Evolutionary conservation across 2,888 invertebrate genomes (phyloP).

Genomic region (Resseliella maxima): DNA sequence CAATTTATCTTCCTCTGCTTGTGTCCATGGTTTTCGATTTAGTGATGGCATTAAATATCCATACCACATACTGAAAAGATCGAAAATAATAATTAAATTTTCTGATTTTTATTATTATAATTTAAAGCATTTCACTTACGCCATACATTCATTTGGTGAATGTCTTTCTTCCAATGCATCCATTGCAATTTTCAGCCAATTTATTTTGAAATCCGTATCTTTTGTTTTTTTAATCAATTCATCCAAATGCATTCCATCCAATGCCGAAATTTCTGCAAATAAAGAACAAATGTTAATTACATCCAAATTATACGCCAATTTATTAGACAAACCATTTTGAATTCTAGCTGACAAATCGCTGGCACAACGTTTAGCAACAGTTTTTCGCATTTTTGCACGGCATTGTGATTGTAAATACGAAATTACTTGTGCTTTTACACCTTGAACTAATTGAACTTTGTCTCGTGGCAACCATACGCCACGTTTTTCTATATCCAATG

Average conservation of each 20-base stretch:
- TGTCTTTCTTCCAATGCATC: conserved; percentile 70
- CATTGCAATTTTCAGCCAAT: conserved; percentile 65
- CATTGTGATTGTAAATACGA: conserved; percentile 56
- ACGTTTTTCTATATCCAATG: conserved; percentile 67
- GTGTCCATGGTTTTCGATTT: conserved; percentile 72
- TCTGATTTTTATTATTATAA: not conserved
- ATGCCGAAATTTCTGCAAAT: conserved; percentile 35
- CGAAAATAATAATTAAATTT: not conserved
- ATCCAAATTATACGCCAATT: too few relatives aligned
- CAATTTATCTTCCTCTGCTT: conserved; percentile 69
- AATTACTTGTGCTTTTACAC: conserved; percentile 68
- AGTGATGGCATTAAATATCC: conserved; percentile 76
- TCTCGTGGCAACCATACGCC: conserved; percentile 72
- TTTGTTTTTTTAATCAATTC: conserved; percentile 31
- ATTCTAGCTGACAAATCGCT: not conserved
- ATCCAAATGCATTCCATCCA: conserved; percentile 11
- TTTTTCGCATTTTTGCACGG: conserved; percentile 53
- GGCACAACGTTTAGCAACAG: not conserved
- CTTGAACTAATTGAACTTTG: conserved; percentile 69
- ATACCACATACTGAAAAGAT: conserved; percentile 73
- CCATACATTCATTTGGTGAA: conserved; percentile 73
- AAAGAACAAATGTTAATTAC: not conserved
- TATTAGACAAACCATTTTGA: not conserved
- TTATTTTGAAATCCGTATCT: conserved; percentile 62
- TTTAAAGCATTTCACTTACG: not conserved